Conservation (phyloP, 2,113 vertebrate species). For the Clarias gariepinus region DNA sequence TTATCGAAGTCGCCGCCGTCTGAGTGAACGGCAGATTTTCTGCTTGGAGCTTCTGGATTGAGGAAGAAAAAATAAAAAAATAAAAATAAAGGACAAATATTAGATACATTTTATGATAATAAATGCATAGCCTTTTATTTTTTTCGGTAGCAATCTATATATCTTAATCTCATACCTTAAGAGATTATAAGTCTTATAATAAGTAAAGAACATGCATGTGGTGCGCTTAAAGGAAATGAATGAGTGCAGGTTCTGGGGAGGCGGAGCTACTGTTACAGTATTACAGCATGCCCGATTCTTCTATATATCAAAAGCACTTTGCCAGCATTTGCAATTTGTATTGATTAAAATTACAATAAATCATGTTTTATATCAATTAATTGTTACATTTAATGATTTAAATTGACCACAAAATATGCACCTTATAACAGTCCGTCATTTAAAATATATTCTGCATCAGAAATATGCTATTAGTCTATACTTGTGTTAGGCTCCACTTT, state of each 20-base stretch:
- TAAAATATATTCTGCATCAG: neutral
- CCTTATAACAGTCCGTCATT: neutral
- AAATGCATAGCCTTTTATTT: too few relatives aligned
- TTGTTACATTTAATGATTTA: neutral
- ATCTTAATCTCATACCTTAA: neutral
- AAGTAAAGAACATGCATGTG: neutral
- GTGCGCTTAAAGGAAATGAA: neutral
- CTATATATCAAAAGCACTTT: neutral
- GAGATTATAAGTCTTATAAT: neutral
- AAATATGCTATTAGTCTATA: neutral
- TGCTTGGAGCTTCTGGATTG: slow-evolving; percentile 59
- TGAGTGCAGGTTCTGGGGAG: neutral
- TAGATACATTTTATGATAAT: neutral
- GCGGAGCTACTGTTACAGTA: neutral
- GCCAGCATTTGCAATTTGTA: neutral
- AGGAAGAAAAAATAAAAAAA: neutral
- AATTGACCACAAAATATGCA: neutral
- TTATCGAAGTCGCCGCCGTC: slow-evolving; percentile 71
- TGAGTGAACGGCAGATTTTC: slow-evolving; percentile 46
- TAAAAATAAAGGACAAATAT: neutral
- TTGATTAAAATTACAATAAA: neutral
- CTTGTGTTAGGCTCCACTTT: neutral
- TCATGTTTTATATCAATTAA: neutral
- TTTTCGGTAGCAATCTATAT: too few relatives aligned
- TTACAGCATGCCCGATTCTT: neutral